Evolutionary conservation across 2,113 vertebrate species (phyloP).

Genomic region (Sciurus niger): DNA sequence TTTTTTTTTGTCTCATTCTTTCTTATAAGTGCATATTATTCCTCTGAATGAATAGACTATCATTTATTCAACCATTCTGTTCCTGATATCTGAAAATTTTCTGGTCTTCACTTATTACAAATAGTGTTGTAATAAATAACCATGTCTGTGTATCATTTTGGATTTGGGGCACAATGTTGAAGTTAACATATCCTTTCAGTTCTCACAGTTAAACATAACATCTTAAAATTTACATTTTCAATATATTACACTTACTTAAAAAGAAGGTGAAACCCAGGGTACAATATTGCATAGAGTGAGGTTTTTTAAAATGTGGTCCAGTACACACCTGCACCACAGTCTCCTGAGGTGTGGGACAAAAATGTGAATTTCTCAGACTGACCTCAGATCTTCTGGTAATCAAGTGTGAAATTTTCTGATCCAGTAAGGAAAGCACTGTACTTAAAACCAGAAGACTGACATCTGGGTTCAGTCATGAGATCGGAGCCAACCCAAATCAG

Average conservation of each 20-base stretch:
- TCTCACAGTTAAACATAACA: slow-evolving; percentile 10
- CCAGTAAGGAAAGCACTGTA: background rate
- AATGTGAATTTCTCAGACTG: slow-evolving; percentile 3
- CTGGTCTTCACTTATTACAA: background rate
- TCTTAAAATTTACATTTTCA: slow-evolving; percentile 36
- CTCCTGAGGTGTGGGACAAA: background rate
- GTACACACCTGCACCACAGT: background rate
- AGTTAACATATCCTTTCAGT: background rate
- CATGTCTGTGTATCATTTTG: background rate
- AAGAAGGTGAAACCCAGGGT: slow-evolving; percentile 13
- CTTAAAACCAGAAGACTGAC: background rate
- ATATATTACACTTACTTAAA: slow-evolving; percentile 13
- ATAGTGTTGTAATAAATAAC: background rate
- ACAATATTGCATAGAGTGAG: background rate
- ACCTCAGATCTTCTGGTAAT: background rate
- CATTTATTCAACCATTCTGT: background rate
- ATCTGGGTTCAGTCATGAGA: background rate
- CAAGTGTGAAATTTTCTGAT: background rate
- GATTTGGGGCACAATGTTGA: slow-evolving; percentile 9
- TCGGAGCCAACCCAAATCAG: background rate
- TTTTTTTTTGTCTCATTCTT: background rate
- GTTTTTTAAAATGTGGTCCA: background rate
- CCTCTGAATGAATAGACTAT: background rate
- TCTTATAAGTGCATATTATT: background rate
- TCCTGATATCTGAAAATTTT: background rate